A percentile compares a stretch with the other conserved stretches of the same genome.
Evolutionary conservation across 2,888 invertebrate species (phyloP).

Genomic region (Adela reaumurella): DNA sequence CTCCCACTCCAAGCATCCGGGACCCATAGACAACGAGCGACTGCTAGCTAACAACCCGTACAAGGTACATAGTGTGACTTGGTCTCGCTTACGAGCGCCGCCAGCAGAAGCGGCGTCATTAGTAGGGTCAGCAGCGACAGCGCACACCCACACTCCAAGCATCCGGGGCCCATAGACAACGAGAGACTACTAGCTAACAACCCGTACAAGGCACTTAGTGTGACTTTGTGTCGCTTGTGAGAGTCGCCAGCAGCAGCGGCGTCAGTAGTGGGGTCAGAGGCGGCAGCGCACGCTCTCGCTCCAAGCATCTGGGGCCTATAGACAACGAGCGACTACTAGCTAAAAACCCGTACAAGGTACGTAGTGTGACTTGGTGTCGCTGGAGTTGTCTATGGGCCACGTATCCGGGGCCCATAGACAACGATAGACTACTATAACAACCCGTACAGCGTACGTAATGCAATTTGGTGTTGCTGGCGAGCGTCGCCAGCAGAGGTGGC

Average conservation of each 20-base stretch:
- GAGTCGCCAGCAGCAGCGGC: constrained; percentile 56
- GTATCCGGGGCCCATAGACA: constrained; percentile 73
- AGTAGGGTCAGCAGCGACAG: constrained; percentile 63
- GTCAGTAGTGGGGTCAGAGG: constrained; percentile 67
- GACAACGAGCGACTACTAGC: constrained; percentile 72
- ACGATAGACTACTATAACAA: constrained; percentile 63
- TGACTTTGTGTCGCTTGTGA: constrained; percentile 46
- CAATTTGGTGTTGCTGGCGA: too few species aligned
- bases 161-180: constrained; percentile 77
- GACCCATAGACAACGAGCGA: constrained; percentile 72
- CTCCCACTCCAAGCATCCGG: constrained; percentile 43
- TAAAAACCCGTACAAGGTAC: constrained; percentile 59
- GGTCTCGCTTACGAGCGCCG: constrained; percentile 32
- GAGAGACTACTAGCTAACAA: constrained; percentile 62
- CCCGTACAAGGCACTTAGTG: constrained; percentile 60
- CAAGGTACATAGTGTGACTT: constrained; percentile 66
- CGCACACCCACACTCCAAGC: constrained; percentile 14
- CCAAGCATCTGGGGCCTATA: constrained; percentile 64
- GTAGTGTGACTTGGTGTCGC: constrained; percentile 52
- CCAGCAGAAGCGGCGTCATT: constrained; percentile 64
- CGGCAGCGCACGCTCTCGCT: constrained; percentile 25
- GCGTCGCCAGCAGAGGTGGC: too few species aligned
- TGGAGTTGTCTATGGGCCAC: constrained; percentile 18
- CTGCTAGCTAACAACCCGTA: constrained; percentile 61
- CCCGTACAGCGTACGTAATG: constrained; percentile 60